Evolutionary conservation across 30 jellyfish, hydroid and myxozoan genomes (phyloP).

Genomic region (Chrysaora quinquecirrha): DNA sequence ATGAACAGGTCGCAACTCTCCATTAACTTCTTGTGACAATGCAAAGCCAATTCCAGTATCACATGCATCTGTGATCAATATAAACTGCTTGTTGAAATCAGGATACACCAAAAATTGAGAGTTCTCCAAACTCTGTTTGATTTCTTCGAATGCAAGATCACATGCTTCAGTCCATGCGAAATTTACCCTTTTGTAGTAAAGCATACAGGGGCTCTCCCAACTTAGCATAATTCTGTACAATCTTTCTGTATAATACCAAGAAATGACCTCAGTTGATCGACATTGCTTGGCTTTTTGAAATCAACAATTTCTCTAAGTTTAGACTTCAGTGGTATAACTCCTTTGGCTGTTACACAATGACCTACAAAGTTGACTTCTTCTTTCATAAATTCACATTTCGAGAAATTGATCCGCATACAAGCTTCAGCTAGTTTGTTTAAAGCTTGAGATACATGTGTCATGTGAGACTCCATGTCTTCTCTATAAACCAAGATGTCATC

Average conservation of each 20-base stretch:
- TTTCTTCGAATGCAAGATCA: not conserved
- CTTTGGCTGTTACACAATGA: not conserved
- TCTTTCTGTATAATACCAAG: not conserved
- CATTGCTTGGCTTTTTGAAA: not conserved
- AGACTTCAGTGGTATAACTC: not conserved
- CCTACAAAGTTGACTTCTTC: conserved; percentile 5
- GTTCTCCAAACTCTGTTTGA: not conserved
- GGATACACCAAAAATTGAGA: not conserved
- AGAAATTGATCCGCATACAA: too few relatives aligned
- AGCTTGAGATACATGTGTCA: not conserved
- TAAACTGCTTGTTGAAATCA: not conserved
- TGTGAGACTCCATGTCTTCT: not conserved
- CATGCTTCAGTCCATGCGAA: not conserved
- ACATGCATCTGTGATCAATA: not conserved
- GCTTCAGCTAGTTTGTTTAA: too few relatives aligned
- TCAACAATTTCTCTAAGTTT: not conserved
- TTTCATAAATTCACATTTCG: not conserved
- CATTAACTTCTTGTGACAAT: not conserved
- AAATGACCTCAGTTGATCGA: not conserved
- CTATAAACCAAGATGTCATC: not conserved
- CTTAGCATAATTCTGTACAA: not conserved
- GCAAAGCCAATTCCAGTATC: not conserved
- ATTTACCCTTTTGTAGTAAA: not conserved
- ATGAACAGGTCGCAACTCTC: not conserved
- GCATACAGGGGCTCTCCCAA: not conserved